Evolutionary conservation across 2,888 invertebrate genomes (phyloP).

Genomic region (Lobophora halterata): DNA sequence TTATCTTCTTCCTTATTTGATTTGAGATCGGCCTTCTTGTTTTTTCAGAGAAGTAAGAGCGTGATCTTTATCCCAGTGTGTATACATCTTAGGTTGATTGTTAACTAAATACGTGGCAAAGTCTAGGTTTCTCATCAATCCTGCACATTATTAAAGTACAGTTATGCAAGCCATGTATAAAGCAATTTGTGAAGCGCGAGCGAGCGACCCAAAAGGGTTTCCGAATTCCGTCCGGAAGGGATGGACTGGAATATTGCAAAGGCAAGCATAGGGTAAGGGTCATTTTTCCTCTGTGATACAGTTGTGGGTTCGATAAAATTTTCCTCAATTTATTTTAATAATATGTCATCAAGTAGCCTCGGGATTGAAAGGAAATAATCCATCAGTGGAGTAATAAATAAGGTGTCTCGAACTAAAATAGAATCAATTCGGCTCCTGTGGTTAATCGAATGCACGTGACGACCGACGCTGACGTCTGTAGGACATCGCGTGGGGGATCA

Average conservation of each 20-base stretch:
- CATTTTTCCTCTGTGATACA: conserved; percentile 6
- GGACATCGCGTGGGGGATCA: conserved; percentile 23
- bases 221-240: conserved; percentile 17
- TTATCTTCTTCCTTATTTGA: conserved; percentile 50
- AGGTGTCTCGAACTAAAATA: conserved; percentile 42
- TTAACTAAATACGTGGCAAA: conserved; percentile 2
- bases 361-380: conserved; percentile 3
- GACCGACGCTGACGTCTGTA: conserved; percentile 23
- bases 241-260: conserved; percentile 10
- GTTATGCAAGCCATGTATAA: too few species aligned
- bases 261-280: conserved; percentile 12
- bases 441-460: conserved; percentile 49
- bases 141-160: conserved; percentile 5
- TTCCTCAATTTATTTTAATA: background rate
- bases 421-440: conserved; percentile 41
- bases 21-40: conserved; percentile 38
- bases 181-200: conserved; percentile 10
- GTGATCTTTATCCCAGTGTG: conserved; percentile 21
- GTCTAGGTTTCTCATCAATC: background rate
- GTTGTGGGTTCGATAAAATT: conserved; percentile 5
- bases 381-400: conserved; percentile 20
- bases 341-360: background rate
- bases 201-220: conserved; percentile 11
- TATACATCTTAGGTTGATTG: background rate
- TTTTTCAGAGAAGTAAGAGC: conserved; percentile 33